Evolutionary conservation across 2,888 invertebrate genomes (phyloP).

Genomic region (Amorpha juglandis): DNA sequence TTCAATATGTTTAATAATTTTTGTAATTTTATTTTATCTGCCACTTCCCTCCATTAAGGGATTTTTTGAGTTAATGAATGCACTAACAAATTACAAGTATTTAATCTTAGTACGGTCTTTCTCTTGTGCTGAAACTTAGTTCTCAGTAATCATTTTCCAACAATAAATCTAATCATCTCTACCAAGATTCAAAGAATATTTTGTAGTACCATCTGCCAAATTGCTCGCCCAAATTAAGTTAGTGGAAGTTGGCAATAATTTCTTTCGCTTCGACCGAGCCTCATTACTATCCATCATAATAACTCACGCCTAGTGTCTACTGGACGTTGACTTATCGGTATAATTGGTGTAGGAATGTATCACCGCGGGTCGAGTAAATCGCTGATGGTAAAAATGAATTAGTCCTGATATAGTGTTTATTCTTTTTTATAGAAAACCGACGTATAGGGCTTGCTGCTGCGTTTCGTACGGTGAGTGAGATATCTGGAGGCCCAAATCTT

Average conservation of each 20-base stretch:
- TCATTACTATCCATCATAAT: constrained; percentile 28
- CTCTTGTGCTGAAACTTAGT: too few species aligned
- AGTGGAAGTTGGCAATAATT: neutral
- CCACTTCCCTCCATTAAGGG: too few species aligned
- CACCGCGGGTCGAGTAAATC: neutral
- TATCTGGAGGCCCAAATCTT: too few species aligned
- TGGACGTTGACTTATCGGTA: constrained; percentile 26
- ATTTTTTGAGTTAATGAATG: too few species aligned
- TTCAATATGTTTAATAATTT: too few species aligned
- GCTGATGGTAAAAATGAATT: neutral
- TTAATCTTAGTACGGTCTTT: too few species aligned
- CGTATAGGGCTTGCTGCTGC: too few species aligned
- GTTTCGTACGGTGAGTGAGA: too few species aligned
- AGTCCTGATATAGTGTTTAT: neutral
- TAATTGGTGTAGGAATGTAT: constrained; percentile 20
- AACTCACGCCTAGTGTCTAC: constrained; percentile 18
- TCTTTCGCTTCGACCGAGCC: constrained; percentile 10
- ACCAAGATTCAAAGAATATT: neutral
- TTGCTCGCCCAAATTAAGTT: constrained; percentile 7
- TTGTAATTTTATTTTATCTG: too few species aligned
- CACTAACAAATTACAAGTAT: too few species aligned
- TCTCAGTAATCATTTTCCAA: too few species aligned
- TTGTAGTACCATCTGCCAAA: neutral
- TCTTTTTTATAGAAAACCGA: too few species aligned
- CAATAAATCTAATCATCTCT: neutral